These are phyloP conservation scores for Acanthiza pusilla DNA, from an alignment of 2,797 vertebrate genomes.

Conservation along the genomic window DNA sequence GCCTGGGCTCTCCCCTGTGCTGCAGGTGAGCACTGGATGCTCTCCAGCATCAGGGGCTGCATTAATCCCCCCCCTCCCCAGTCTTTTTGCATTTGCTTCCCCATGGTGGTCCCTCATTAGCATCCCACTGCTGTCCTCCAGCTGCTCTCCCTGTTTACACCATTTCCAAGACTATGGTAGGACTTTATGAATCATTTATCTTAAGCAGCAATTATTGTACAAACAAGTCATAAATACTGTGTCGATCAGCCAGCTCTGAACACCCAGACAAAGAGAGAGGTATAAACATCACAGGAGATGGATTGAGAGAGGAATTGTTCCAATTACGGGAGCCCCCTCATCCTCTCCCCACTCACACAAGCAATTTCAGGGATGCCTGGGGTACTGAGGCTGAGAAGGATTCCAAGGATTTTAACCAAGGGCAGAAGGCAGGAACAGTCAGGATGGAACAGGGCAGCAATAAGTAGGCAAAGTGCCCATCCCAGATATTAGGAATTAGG, in stretches of 20 bases:
- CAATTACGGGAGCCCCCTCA: background rate
- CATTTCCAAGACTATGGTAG: background rate
- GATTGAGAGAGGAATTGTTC: background rate
- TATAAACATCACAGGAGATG: background rate
- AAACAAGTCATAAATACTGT: slow-evolving; percentile 4
- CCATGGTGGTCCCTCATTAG: slow-evolving; percentile 29
- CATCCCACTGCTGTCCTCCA: slow-evolving; percentile 35
- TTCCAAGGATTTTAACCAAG: background rate
- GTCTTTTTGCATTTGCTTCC: background rate
- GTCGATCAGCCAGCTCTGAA: background rate
- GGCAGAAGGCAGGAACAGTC: background rate
- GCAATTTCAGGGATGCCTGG: background rate
- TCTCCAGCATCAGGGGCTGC: background rate
- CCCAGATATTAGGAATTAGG: background rate
- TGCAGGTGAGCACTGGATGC: background rate
- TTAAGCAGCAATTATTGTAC: slow-evolving; percentile 31
- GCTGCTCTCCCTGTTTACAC: slow-evolving; percentile 21
- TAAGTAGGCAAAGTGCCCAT: background rate
- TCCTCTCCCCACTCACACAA: background rate
- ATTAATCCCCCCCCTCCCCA: background rate
- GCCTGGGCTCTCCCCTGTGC: background rate
- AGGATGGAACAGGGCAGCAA: background rate
- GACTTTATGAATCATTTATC: slow-evolving; percentile 63
- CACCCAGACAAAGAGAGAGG: background rate
- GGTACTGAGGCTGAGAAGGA: background rate